Conservation (phyloP, 37 sponge, comb jelly and placozoan genomes). For the Axinella damicornis region DNA sequence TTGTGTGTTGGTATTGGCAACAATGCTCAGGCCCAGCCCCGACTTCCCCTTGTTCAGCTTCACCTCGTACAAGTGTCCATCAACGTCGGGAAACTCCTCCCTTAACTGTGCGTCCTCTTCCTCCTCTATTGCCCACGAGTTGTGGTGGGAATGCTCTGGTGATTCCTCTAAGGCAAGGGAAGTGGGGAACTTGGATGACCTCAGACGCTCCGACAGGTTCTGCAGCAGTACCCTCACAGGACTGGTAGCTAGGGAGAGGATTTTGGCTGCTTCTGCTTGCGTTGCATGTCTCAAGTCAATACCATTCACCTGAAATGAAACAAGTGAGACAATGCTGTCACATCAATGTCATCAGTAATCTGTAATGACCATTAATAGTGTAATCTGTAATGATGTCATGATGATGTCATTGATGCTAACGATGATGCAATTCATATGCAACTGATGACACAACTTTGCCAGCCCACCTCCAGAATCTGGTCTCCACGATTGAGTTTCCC, state of each 20-base stretch:
- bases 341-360: no score
- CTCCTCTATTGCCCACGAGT: conserved; percentile 72
- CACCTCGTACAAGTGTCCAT: conserved; percentile 76
- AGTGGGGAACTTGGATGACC: background rate
- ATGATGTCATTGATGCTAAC: no score
- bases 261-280: conserved; percentile 50
- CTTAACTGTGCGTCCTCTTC: conserved; percentile 50
- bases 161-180: conserved; percentile 1
- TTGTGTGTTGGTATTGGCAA: conserved; percentile 37
- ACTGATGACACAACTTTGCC: no score
- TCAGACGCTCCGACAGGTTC: background rate
- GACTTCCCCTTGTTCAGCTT: conserved; percentile 52
- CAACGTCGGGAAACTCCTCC: conserved; percentile 57
- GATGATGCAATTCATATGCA: no score
- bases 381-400: no score
- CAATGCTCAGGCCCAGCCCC: conserved; percentile 76
- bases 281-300: conserved; percentile 19
- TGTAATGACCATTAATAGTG: no score
- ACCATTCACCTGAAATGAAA: conserved; percentile 52
- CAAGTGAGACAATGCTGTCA: background rate
- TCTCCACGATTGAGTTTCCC: conserved; percentile 53
- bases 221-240: conserved; percentile 57
- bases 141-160: conserved; percentile 60
- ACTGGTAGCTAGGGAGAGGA: conserved; percentile 38
- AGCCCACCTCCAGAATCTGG: conserved; percentile 47